These are phyloP conservation scores for Protonibea diacanthus DNA, from an alignment of 2,797 vertebrate genomes.

Conservation along the genomic window DNA sequence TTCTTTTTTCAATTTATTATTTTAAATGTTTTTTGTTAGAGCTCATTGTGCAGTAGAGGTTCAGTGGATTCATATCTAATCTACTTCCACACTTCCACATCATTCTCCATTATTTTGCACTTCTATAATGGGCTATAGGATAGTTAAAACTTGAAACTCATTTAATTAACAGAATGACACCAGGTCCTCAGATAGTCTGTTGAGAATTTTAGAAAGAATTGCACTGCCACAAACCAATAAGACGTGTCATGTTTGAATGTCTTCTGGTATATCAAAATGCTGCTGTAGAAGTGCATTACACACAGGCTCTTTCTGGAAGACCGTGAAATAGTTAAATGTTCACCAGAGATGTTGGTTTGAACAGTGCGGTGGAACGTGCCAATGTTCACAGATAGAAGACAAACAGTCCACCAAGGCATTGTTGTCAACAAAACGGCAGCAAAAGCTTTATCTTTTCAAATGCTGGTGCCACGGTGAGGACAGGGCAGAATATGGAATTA, in stretches of 20 bases:
- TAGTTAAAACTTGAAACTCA: not conserved
- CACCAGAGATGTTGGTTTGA: conserved; percentile 57
- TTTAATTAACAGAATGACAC: not conserved
- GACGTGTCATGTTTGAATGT: not conserved
- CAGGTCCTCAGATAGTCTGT: not conserved
- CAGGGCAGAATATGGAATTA: conserved; percentile 86
- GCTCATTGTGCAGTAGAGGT: not conserved
- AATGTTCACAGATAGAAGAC: conserved; percentile 72
- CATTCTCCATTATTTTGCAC: not conserved
- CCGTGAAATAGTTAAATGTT: conserved; percentile 56
- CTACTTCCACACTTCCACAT: not conserved
- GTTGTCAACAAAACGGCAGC: conserved; percentile 77
- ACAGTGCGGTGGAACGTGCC: conserved; percentile 67
- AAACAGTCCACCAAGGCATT: conserved; percentile 75
- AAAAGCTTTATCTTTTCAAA: conserved; percentile 79
- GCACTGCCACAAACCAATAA: not conserved
- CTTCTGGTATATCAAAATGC: conserved; percentile 6
- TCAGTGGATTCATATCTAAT: not conserved
- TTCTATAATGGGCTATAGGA: not conserved
- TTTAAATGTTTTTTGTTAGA: not conserved
- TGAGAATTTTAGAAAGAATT: not conserved
- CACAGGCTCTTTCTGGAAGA: not conserved
- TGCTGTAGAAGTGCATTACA: not conserved
- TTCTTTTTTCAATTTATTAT: conserved; percentile 9
- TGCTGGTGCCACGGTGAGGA: conserved; percentile 82